These are phyloP conservation scores for Acanthacorydalis orientalis DNA, from an alignment of 2,888 invertebrate species.

Conservation along the genomic window DNA sequence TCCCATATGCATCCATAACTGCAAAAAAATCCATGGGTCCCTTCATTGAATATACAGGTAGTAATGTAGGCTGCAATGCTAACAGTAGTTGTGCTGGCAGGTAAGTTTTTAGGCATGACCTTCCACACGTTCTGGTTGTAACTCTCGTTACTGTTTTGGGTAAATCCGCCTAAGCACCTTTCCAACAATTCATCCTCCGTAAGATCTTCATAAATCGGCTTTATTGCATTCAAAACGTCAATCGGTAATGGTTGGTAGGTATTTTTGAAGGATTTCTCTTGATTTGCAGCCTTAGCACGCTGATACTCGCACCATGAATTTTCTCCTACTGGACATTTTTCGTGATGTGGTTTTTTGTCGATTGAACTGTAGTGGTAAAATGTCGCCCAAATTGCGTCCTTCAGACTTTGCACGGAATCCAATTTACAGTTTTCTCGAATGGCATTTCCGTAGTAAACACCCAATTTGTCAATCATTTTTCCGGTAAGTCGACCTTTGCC, in stretches of 20 bases:
- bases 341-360: conserved; percentile 8
- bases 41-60: conserved; percentile 15
- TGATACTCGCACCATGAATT: conserved; percentile 11
- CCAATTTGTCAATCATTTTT: conserved; percentile 13
- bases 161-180: conserved; percentile 17
- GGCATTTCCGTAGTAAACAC: conserved; percentile 15
- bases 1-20: conserved; percentile 9
- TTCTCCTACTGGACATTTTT: conserved; percentile 8
- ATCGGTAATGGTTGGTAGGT: conserved; percentile 12
- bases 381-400: conserved; percentile 10
- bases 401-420: conserved; percentile 13
- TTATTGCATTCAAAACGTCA: conserved; percentile 11
- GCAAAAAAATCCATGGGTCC: conserved; percentile 11
- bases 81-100: conserved; percentile 10
- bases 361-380: conserved; percentile 8
- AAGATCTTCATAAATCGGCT: conserved; percentile 16
- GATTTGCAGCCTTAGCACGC: conserved; percentile 5
- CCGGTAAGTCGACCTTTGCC: conserved; percentile 12
- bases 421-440: conserved; percentile 11
- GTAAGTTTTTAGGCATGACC: conserved; percentile 13
- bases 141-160: conserved; percentile 18
- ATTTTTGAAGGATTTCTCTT: conserved; percentile 10
- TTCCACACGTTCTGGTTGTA: conserved; percentile 16
- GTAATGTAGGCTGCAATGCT: conserved; percentile 13
- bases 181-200: conserved; percentile 15